Base-by-base conservation (phyloP, 30 jellyfish, hydroid and myxozoan species). In the Cassiopea andromeda region DNA sequence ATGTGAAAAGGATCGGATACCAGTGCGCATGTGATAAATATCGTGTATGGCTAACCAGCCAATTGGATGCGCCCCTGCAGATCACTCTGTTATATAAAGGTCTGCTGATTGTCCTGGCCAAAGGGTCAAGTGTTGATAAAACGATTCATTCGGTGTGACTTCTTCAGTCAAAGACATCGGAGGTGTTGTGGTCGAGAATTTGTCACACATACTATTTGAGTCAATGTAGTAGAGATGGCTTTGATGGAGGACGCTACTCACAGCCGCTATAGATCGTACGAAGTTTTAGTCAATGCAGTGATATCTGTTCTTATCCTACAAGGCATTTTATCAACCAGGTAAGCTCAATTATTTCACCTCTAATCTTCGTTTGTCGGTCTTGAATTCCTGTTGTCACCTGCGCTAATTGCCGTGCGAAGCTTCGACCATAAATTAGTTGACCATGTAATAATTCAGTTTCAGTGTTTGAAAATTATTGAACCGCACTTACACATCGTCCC, bases 101-200 rank as follows among this genome's bases (percentile, higher is more conserved):
- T 46, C 7, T 79, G 78, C 43, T 64, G 27, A 64, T 64, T 27
- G 73, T 46, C 77, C 67, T 80, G 44, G 60, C 57, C 47, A 27
- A 73, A 17, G 88, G 88, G 88, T 80, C 88, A 80, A 80, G 80
- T 80, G 75, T 60, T 49, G 47, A 50, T 80, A 80, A 27, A 80
- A 66, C 73, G 73, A 64, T 64, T 64, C 73, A 64, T 64, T 64
- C 43, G 8, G 73, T 64, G 73, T 14, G 73, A 64, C 15, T 64
- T 58, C 68, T 6, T 13, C 43, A 13, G 73, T 9, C 2, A 2
- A 4, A 64, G 73, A 5, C 43, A 64, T 64, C 27, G 73, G 43
- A 64, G 73, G 73, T 27, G 73, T 64, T 64, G 73, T 64, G 73
- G 73, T 64, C 15, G 73, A 64, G 73, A 64, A 5, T 5, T 64